phyloP scores from a whole-genome alignment of 2,888 invertebrate species.

The Drosophila ustulata region DNA sequence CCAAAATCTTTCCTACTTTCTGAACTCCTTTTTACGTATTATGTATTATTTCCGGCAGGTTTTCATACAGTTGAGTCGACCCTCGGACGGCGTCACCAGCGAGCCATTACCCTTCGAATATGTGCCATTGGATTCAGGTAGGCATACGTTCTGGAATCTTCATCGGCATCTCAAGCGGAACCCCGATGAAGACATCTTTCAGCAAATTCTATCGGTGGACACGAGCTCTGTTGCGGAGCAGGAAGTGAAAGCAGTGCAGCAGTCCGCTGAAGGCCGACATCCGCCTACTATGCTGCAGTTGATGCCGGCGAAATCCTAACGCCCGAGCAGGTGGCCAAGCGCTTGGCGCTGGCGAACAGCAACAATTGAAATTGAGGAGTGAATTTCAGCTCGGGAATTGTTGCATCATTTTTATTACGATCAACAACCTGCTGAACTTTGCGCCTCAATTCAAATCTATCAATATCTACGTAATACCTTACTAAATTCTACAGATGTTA shows the following conservation, averaged over 20 bases:
- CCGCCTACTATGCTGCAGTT: slow-evolving; percentile 93
- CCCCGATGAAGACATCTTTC: slow-evolving; percentile 86
- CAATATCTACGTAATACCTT: slow-evolving; percentile 82
- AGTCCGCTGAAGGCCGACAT: slow-evolving; percentile 86
- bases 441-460: slow-evolving; percentile 86
- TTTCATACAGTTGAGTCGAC: slow-evolving; percentile 92
- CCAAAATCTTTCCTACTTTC: too few species aligned
- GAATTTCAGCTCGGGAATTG: slow-evolving; percentile 40
- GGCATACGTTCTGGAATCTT: slow-evolving; percentile 90
- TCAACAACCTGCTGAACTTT: slow-evolving; percentile 85
- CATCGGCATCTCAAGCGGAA: slow-evolving; percentile 88
- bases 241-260: slow-evolving; percentile 6
- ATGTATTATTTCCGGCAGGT: slow-evolving; percentile 85
- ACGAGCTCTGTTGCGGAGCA: slow-evolving; percentile 34
- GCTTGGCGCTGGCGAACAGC: slow-evolving; percentile 81
- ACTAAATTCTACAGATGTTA: slow-evolving; percentile 32
- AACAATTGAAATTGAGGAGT: slow-evolving; percentile 57
- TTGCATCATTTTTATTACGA: slow-evolving; percentile 46
- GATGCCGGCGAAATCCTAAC: slow-evolving; percentile 90
- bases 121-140: slow-evolving; percentile 93
- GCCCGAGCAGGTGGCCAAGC: slow-evolving; percentile 84
- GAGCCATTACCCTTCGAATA: slow-evolving; percentile 94
- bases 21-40: too few species aligned
- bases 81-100: slow-evolving; percentile 93
- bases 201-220: slow-evolving; percentile 86